These are phyloP conservation scores for Drosophila quinaria DNA, from an alignment of 2,888 invertebrate genomes.

Conservation along the genomic window DNA sequence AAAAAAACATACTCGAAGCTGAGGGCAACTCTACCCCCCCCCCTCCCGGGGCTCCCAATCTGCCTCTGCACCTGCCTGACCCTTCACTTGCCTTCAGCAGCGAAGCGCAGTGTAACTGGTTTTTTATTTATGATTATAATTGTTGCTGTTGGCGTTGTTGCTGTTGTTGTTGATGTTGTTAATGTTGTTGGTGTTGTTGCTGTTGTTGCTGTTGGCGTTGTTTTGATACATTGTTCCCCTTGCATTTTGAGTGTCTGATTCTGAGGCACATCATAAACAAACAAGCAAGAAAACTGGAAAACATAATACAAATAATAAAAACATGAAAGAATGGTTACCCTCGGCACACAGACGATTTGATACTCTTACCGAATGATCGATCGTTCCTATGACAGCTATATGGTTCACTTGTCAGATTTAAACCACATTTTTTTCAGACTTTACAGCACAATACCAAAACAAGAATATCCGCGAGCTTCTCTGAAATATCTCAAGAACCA, in stretches of 20 bases:
- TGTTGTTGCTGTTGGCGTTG: constrained; percentile 17
- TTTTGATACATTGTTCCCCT: constrained; percentile 37
- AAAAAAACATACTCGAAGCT: constrained; percentile 5
- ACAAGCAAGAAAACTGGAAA: constrained; percentile 19
- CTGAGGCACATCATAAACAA: constrained; percentile 44
- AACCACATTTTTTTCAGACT: too few relatives aligned
- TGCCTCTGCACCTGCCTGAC: constrained; percentile 20
- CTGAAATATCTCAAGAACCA: not conserved
- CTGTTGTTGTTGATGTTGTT: constrained; percentile 16
- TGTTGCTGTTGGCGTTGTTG: constrained; percentile 5
- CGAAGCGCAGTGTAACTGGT: constrained; percentile 50
- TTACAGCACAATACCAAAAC: not conserved
- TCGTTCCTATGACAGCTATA: not conserved
- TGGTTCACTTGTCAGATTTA: not conserved
- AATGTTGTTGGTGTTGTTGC: constrained; percentile 1
- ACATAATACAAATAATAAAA: constrained; percentile 3
- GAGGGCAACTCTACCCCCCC: not conserved
- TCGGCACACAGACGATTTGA: too few relatives aligned
- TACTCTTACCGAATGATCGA: not conserved
- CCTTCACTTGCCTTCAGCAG: constrained; percentile 56
- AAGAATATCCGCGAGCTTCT: too few relatives aligned
- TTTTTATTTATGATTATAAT: constrained; percentile 25
- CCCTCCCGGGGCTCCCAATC: not conserved
- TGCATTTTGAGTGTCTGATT: constrained; percentile 67
- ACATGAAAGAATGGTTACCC: not conserved